A percentile compares a stretch with the other conserved stretches of the same genome.
Conservation (phyloP, 2,113 vertebrate species). For the Micromys minutus region DNA sequence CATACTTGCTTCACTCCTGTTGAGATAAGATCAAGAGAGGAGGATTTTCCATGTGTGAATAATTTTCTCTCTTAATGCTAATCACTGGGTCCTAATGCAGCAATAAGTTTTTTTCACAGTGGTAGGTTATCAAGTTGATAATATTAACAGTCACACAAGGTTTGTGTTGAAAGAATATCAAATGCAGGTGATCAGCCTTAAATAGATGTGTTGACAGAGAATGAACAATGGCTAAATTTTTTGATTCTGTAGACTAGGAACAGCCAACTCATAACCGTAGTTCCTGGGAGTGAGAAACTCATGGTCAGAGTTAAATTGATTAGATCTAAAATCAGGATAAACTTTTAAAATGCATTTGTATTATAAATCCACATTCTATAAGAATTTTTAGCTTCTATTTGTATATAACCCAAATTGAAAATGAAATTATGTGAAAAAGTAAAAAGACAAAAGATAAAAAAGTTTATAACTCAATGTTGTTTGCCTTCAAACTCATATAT, state of each 20-base stretch:
- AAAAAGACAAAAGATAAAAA: neutral
- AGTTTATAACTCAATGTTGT: neutral
- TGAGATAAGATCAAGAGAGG: neutral
- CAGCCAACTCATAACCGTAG: neutral
- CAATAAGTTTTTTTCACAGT: neutral
- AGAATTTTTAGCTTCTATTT: slow-evolving; percentile 22
- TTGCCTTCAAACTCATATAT: neutral
- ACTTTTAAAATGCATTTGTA: slow-evolving; percentile 1
- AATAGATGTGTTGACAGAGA: neutral
- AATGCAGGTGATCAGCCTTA: neutral
- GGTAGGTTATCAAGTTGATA: neutral
- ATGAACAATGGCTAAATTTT: neutral
- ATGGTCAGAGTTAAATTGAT: neutral
- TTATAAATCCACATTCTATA: neutral
- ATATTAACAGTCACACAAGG: neutral
- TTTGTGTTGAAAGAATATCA: neutral
- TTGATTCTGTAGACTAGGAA: neutral
- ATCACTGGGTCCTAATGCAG: neutral
- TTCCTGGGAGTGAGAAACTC: neutral
- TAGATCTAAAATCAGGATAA: slow-evolving; percentile 24
- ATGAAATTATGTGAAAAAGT: neutral
- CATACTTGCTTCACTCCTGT: neutral
- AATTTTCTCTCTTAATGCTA: neutral
- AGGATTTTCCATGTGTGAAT: neutral
- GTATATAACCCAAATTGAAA: neutral